Percentiles rank a stretch among this genome's conserved stretches.
Conservation (phyloP, 2,797 vertebrate genomes). For the Fundulus diaphanus region DNA sequence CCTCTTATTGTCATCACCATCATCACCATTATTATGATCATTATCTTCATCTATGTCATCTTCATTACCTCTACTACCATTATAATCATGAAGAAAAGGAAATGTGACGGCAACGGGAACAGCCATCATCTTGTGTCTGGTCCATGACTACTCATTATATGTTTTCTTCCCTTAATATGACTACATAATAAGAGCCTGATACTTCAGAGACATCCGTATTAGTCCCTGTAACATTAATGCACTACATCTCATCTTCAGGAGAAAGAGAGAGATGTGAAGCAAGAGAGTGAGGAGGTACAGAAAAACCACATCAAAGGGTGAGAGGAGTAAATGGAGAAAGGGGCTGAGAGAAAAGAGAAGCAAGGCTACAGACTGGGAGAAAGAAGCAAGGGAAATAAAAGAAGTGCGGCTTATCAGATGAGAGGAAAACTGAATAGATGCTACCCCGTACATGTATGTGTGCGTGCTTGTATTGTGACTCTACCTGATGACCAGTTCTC, state of each 20-base stretch:
- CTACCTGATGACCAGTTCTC: conserved; percentile 91
- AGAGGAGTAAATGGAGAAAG: conserved; percentile 74
- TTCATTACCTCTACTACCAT: conserved; percentile 72
- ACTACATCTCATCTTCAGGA: conserved; percentile 67
- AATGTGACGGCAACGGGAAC: conserved; percentile 64
- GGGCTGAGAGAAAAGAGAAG: conserved; percentile 57
- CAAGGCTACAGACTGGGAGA: conserved; percentile 49
- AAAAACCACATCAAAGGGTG: conserved; percentile 76
- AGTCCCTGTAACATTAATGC: conserved; percentile 77
- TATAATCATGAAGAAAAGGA: conserved; percentile 73
- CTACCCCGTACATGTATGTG: conserved; percentile 1
- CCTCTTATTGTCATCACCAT: conserved; percentile 60
- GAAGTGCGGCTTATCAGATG: conserved; percentile 67
- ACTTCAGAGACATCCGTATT: conserved; percentile 78
- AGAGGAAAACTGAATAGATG: conserved; percentile 57
- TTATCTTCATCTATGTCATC: conserved; percentile 74
- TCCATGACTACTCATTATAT: conserved; percentile 74
- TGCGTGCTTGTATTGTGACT: conserved; percentile 29
- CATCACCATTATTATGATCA: conserved; percentile 68
- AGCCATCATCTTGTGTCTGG: conserved; percentile 64
- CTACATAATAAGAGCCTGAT: conserved; percentile 77
- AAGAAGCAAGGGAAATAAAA: conserved; percentile 66
- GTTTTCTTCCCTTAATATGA: conserved; percentile 77
- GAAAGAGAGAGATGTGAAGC: conserved; percentile 49
- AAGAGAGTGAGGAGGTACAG: conserved; percentile 49